phyloP scores from a whole-genome alignment of 2,113 vertebrate genomes.

The Ictalurus punctatus region DNA sequence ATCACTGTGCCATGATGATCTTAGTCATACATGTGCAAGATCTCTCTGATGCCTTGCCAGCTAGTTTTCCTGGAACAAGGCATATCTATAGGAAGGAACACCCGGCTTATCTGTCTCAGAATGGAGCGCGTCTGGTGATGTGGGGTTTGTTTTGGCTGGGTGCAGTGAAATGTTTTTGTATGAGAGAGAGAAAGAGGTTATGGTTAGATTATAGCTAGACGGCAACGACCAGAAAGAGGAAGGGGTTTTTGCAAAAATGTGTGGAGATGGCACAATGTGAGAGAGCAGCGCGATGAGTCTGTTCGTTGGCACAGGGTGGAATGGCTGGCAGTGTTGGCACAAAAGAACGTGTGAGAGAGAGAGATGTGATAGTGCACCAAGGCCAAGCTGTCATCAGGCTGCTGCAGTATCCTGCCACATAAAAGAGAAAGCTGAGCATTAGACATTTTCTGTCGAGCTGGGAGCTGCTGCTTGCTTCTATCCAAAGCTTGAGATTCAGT shows the following conservation, averaged over 20 bases:
- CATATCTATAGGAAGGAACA: slow-evolving; percentile 31
- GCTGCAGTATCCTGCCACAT: not conserved
- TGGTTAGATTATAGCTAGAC: slow-evolving; percentile 26
- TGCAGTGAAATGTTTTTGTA: slow-evolving; percentile 1
- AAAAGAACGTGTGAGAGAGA: not conserved
- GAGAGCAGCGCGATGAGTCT: not conserved
- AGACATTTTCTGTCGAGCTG: slow-evolving; percentile 2
- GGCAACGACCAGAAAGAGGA: slow-evolving; percentile 4
- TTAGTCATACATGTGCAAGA: slow-evolving; percentile 11
- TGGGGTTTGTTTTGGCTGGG: slow-evolving; percentile 42
- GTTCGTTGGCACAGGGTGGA: not conserved
- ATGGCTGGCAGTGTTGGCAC: slow-evolving; percentile 18
- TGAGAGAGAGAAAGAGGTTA: not conserved
- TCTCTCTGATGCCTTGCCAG: slow-evolving; percentile 27
- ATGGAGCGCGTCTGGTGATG: slow-evolving; percentile 22
- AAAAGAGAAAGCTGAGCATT: slow-evolving; percentile 7
- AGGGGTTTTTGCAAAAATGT: slow-evolving; percentile 6
- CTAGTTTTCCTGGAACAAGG: slow-evolving; percentile 30
- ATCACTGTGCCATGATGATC: slow-evolving; percentile 19
- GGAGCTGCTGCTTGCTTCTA: slow-evolving; percentile 6
- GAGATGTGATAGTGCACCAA: not conserved
- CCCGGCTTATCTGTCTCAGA: slow-evolving; percentile 23
- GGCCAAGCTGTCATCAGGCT: slow-evolving; percentile 24
- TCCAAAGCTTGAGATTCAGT: not conserved
- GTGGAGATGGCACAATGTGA: not conserved